Conservation (phyloP, 1,140 invertebrate species). For the Ceratosolen solmsi region DNA sequence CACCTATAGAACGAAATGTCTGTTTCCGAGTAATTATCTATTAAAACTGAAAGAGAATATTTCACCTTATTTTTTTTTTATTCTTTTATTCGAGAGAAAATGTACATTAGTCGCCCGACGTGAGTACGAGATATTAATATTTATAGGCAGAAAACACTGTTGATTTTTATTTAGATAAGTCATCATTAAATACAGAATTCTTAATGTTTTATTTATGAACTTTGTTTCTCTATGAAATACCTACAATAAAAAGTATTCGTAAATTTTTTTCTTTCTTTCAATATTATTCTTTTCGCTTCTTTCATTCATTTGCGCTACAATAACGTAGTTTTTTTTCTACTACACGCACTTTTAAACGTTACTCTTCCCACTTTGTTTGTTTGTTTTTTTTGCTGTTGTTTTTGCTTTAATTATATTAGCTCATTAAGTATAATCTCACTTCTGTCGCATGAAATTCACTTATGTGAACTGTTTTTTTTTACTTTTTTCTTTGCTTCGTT, state of each 20-base stretch:
- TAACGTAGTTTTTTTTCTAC: constrained; percentile 57
- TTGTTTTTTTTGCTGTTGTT: constrained; percentile 52
- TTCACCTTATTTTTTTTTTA: constrained; percentile 48
- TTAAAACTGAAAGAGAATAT: constrained; percentile 54
- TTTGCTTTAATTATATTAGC: constrained; percentile 61
- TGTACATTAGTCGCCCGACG: constrained; percentile 54
- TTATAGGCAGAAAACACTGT: constrained; percentile 72
- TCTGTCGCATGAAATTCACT: constrained; percentile 65
- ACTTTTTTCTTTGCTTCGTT: constrained; percentile 53
- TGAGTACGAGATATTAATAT: constrained; percentile 65
- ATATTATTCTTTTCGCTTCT: constrained; percentile 49
- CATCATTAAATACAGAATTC: constrained; percentile 68
- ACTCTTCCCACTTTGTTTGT: constrained; percentile 53
- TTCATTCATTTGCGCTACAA: constrained; percentile 61
- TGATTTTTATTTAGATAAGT: constrained; percentile 69
- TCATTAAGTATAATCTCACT: constrained; percentile 72
- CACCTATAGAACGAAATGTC: constrained; percentile 44
- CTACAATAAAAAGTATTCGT: constrained; percentile 74
- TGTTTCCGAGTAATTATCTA: constrained; percentile 29
- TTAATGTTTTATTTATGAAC: constrained; percentile 64
- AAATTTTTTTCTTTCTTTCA: constrained; percentile 53
- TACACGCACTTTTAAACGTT: constrained; percentile 42
- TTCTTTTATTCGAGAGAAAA: constrained; percentile 53
- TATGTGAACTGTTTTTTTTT: constrained; percentile 57
- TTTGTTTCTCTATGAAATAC: constrained; percentile 68